Evolutionary conservation across 2,113 vertebrate species (phyloP).

Genomic region (Pedetes capensis): DNA sequence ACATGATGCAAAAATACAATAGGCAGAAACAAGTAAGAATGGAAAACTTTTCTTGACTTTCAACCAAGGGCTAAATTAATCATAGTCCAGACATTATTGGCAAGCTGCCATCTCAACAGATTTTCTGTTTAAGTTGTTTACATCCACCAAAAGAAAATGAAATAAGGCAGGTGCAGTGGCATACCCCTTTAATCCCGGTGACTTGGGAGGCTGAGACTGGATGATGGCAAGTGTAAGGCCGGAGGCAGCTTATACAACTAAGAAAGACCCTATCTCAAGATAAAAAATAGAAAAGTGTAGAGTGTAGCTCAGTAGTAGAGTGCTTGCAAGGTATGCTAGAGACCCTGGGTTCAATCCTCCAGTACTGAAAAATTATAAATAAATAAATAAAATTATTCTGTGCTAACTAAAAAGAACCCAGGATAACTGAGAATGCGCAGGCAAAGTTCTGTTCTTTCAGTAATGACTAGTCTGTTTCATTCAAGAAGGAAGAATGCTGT

Average conservation of each 20-base stretch:
- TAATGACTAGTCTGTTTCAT: not conserved
- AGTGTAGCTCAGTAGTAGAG: too few relatives aligned
- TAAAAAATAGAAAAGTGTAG: too few relatives aligned
- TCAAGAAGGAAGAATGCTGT: not conserved
- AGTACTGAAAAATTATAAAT: too few relatives aligned
- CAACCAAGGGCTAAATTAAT: slow-evolving; percentile 13
- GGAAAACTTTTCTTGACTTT: not conserved
- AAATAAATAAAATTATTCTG: slow-evolving; percentile 22
- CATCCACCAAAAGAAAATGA: slow-evolving; percentile 32
- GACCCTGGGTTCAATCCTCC: too few relatives aligned
- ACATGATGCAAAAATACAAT: not conserved
- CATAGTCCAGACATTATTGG: not conserved
- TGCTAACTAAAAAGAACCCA: slow-evolving; percentile 10
- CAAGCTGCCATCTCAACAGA: not conserved
- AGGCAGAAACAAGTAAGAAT: slow-evolving; percentile 21
- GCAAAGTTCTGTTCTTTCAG: not conserved
- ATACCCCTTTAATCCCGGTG: too few relatives aligned
- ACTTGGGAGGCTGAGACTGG: too few relatives aligned
- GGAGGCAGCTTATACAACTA: too few relatives aligned
- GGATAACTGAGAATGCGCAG: not conserved
- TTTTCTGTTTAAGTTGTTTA: slow-evolving; percentile 42
- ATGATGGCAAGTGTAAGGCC: too few relatives aligned
- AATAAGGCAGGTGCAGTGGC: too few relatives aligned
- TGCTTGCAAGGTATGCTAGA: too few relatives aligned
- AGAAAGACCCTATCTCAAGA: too few relatives aligned